phyloP scores from a whole-genome alignment of 2,888 invertebrate species.

The Limenitis camilla region DNA sequence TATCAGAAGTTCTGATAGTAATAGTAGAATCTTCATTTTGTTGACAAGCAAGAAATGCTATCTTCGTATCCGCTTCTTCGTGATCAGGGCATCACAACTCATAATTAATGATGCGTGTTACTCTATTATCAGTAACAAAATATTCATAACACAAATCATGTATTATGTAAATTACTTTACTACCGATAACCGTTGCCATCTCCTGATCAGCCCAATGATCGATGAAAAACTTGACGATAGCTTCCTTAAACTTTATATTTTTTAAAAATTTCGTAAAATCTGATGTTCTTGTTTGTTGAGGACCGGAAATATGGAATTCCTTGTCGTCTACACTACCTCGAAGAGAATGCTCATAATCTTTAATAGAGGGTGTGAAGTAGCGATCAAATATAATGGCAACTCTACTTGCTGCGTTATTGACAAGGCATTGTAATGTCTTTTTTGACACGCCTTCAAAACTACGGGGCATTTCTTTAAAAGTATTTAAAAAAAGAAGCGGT shows the following conservation, averaged over 20 bases:
- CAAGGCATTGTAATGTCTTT: too few species aligned
- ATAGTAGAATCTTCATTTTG: too few species aligned
- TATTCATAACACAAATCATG: constrained; percentile 16
- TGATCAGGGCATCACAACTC: constrained; percentile 24
- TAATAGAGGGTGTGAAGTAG: too few species aligned
- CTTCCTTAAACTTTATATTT: constrained; percentile 29
- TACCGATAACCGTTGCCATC: constrained; percentile 19
- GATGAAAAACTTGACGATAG: constrained; percentile 27
- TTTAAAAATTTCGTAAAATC: constrained; percentile 26
- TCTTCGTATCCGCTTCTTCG: constrained; percentile 28
- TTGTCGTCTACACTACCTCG: constrained; percentile 14
- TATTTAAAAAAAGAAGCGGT: too few species aligned
- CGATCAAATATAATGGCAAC: too few species aligned
- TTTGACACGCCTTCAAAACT: too few species aligned
- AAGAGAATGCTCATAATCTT: constrained; percentile 1
- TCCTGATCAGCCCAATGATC: constrained; percentile 25
- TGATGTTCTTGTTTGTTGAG: constrained; percentile 16
- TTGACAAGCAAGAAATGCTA: constrained; percentile 20
- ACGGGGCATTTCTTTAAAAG: too few species aligned
- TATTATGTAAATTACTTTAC: constrained; percentile 11
- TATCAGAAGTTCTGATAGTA: too few species aligned
- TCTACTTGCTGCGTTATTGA: too few species aligned
- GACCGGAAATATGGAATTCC: constrained; percentile 20
- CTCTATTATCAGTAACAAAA: constrained; percentile 14
- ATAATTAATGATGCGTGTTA: constrained; percentile 16